These are phyloP conservation scores for Gorsachius goisagi DNA, from an alignment of 2,113 vertebrate species.

Conservation along the genomic window DNA sequence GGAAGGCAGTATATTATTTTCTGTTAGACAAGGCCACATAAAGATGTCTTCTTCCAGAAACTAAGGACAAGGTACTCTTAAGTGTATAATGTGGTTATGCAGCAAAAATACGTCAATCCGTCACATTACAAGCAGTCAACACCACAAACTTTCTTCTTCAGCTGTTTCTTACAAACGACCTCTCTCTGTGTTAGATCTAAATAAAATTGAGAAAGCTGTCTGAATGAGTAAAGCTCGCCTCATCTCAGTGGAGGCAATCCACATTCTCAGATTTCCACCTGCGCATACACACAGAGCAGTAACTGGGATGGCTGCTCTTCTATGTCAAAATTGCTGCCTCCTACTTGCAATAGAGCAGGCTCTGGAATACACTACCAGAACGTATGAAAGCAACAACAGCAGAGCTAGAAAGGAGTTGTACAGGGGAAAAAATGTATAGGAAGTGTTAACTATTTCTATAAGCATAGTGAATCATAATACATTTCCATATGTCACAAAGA, in stretches of 20 bases:
- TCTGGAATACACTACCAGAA: neutral
- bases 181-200: neutral
- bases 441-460: neutral
- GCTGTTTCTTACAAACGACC: neutral
- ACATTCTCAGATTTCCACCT: neutral
- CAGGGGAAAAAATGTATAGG: neutral
- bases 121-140: neutral
- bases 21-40: neutral
- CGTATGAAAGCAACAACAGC: neutral
- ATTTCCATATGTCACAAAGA: neutral
- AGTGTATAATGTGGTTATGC: neutral
- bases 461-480: neutral
- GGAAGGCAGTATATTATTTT: neutral
- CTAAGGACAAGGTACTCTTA: neutral
- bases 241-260: neutral
- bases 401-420: neutral
- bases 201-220: neutral
- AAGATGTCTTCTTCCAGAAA: neutral
- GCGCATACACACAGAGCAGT: neutral
- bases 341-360: neutral
- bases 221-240: neutral
- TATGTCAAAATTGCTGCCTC: neutral
- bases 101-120: neutral
- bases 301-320: neutral
- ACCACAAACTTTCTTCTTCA: neutral